These are phyloP conservation scores for Conops quadrifasciatus DNA, from an alignment of 2,888 invertebrate genomes.

Conservation along the genomic window DNA sequence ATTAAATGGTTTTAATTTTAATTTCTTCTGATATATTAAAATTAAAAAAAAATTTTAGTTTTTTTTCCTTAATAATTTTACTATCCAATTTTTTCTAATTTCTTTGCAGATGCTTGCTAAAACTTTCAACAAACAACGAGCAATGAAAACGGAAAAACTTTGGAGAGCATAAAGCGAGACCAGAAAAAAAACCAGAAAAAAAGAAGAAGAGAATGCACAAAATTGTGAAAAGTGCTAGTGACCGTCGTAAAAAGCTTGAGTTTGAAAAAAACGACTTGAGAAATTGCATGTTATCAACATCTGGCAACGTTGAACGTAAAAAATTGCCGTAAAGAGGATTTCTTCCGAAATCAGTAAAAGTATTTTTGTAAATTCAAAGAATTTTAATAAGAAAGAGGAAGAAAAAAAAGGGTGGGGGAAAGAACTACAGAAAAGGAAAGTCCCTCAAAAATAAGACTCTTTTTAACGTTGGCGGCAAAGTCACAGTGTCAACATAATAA, in stretches of 20 bases:
- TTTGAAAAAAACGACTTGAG: too few relatives aligned
- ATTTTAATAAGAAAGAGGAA: background rate
- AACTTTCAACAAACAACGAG: constrained; percentile 26
- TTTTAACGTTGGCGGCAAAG: too few relatives aligned
- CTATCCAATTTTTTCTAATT: constrained; percentile 28
- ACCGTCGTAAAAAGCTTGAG: background rate
- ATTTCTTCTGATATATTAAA: too few relatives aligned
- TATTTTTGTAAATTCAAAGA: too few relatives aligned
- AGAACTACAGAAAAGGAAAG: background rate
- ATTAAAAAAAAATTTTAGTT: background rate
- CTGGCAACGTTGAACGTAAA: too few relatives aligned
- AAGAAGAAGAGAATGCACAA: constrained; percentile 1
- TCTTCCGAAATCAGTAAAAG: too few relatives aligned
- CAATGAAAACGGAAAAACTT: constrained; percentile 17
- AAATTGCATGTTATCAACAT: too few relatives aligned
- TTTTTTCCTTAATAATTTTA: constrained; percentile 4
- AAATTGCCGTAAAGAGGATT: too few relatives aligned
- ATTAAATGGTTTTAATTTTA: too few relatives aligned
- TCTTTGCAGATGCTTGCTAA: constrained; percentile 32
- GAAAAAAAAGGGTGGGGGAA: background rate
- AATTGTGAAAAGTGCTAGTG: background rate
- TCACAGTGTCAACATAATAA: too few relatives aligned
- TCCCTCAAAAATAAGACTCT: too few relatives aligned
- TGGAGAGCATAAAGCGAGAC: constrained; percentile 7
- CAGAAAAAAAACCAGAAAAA: background rate